Conservation (phyloP, 2,797 vertebrate genomes). For the Phrynocephalus forsythii region DNA sequence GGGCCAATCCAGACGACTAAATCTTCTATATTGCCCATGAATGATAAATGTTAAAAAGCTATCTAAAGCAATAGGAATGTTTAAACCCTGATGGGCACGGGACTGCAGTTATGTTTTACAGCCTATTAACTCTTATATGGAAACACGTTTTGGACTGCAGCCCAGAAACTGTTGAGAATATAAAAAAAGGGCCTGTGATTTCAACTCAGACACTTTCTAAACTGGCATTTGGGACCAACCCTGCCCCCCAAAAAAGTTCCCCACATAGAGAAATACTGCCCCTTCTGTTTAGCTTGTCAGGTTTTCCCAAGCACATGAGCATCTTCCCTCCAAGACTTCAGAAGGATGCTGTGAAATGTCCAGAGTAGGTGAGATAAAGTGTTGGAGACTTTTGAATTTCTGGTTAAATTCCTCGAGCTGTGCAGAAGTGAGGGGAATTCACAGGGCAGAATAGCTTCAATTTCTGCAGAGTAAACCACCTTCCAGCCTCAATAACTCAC, state of each 20-base stretch:
- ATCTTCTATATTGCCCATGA: background rate
- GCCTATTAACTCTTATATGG: background rate
- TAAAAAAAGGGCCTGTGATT: background rate
- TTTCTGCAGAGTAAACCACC: no score
- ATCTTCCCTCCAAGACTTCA: background rate
- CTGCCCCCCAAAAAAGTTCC: no score
- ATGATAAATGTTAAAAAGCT: background rate
- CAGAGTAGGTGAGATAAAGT: background rate
- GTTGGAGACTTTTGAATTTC: no score
- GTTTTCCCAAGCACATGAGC: background rate
- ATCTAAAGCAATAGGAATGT: background rate
- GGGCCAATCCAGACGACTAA: background rate
- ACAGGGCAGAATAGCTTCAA: no score
- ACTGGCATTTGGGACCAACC: no score
- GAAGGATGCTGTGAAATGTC: background rate
- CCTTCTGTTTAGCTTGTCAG: background rate
- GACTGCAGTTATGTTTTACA: background rate
- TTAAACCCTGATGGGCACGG: background rate
- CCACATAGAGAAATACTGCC: background rate
- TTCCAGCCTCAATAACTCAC: no score
- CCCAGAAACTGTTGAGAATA: background rate
- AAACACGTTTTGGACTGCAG: background rate
- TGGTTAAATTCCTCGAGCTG: no score
- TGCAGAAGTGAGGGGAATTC: no score
- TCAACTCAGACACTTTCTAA: no score